Percentiles rank a stretch among this genome's conserved stretches.
These are phyloP conservation scores for Ptychadena robeensis DNA, from an alignment of 2,797 vertebrate species.

Conservation along the genomic window DNA sequence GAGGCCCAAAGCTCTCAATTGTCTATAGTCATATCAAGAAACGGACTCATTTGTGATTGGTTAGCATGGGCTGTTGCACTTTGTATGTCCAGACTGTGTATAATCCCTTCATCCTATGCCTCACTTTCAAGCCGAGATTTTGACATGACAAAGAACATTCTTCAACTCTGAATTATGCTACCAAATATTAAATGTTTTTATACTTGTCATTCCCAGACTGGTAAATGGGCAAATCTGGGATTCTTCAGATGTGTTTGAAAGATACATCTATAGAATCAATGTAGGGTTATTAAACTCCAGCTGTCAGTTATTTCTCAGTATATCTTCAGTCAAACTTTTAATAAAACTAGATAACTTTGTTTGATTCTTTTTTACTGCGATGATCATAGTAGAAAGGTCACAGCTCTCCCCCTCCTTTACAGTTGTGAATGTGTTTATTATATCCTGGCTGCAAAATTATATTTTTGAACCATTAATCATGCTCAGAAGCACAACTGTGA, in stretches of 20 bases:
- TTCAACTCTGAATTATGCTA: background rate
- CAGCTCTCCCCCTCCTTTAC: background rate
- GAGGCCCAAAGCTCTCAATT: too few relatives aligned
- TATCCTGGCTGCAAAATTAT: background rate
- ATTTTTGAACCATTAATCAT: background rate
- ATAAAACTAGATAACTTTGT: background rate
- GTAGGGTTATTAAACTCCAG: background rate
- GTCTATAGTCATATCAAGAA: background rate
- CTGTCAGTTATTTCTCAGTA: background rate
- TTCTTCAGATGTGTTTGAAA: background rate
- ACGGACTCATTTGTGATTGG: background rate
- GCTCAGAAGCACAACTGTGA: background rate
- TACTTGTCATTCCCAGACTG: background rate
- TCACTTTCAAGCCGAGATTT: too few relatives aligned
- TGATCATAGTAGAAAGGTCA: background rate
- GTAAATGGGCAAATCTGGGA: background rate
- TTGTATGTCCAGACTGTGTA: background rate
- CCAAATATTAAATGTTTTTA: background rate
- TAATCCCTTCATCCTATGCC: too few relatives aligned
- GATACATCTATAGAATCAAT: background rate
- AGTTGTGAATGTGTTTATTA: background rate
- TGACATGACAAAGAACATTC: background rate
- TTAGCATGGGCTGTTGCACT: background rate
- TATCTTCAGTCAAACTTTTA: background rate
- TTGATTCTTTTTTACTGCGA: background rate